These are phyloP conservation scores for Zhuqinia jingwanae DNA, from an alignment of 2,888 invertebrate genomes.

Conservation along the genomic window DNA sequence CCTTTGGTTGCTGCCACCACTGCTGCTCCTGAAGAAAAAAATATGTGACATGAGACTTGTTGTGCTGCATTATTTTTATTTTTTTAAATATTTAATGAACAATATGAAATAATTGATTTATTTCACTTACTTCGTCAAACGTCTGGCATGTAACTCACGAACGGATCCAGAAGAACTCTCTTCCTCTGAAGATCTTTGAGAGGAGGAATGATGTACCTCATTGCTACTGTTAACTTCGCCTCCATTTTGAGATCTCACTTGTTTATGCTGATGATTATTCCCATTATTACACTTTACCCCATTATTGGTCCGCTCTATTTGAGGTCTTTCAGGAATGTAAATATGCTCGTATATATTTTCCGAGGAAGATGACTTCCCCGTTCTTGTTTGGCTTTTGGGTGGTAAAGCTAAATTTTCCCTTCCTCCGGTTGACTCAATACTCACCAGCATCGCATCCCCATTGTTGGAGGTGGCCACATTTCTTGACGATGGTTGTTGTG, in stretches of 20 bases:
- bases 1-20: constrained; percentile 55
- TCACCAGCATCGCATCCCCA: constrained; percentile 10
- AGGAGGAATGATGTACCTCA: constrained; percentile 3
- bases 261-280: constrained; percentile 25
- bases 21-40: neutral
- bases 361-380: constrained; percentile 50
- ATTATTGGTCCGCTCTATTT: constrained; percentile 14
- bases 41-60: too few relatives aligned
- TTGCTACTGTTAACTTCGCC: neutral
- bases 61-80: too few relatives aligned
- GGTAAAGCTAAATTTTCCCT: neutral
- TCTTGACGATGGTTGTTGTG: neutral
- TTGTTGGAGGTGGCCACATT: neutral
- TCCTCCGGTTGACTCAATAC: neutral
- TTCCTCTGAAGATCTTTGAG: constrained; percentile 50
- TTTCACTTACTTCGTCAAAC: constrained; percentile 56
- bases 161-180: constrained; percentile 2
- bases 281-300: constrained; percentile 32
- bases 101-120: neutral
- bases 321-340: constrained; percentile 68
- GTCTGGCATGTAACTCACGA: constrained; percentile 43
- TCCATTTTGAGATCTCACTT: constrained; percentile 37
- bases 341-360: constrained; percentile 78
- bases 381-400: neutral
- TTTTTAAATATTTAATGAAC: neutral